These are phyloP conservation scores for Papilio protenor DNA, from an alignment of 2,888 invertebrate genomes.

Conservation along the genomic window DNA sequence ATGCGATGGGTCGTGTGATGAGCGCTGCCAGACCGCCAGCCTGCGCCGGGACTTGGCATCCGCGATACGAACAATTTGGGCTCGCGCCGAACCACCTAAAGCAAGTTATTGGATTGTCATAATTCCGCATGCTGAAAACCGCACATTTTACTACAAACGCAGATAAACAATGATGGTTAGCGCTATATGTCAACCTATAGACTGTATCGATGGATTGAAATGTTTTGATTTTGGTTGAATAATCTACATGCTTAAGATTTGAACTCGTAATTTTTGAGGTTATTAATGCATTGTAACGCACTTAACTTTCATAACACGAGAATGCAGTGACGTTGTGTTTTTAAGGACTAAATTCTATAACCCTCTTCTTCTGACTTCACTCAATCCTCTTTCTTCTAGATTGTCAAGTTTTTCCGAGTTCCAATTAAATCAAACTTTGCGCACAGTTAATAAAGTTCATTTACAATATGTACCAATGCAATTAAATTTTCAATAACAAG, in stretches of 20 bases:
- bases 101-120: conserved; percentile 81
- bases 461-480: conserved; percentile 33
- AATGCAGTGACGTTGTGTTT: background rate
- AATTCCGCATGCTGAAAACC: conserved; percentile 75
- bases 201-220: background rate
- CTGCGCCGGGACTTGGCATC: conserved; percentile 72
- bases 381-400: background rate
- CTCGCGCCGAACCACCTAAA: conserved; percentile 71
- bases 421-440: conserved; percentile 14
- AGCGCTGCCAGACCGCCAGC: conserved; percentile 49
- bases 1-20: conserved; percentile 44
- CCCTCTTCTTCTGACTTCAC: background rate
- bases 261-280: background rate
- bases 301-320: background rate
- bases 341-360: background rate
- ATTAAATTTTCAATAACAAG: conserved; percentile 39
- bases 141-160: conserved; percentile 67
- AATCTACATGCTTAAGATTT: background rate
- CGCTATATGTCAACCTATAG: conserved; percentile 50
- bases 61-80: conserved; percentile 77
- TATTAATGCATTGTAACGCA: background rate
- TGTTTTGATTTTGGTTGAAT: background rate
- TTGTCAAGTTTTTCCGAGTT: conserved; percentile 25
- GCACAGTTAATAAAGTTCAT: conserved; percentile 18
- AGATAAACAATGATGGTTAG: conserved; percentile 63